These are phyloP conservation scores for Paracentrotus lividus DNA, from an alignment of 53 echinoderm and acorn worm species.

Conservation along the genomic window DNA sequence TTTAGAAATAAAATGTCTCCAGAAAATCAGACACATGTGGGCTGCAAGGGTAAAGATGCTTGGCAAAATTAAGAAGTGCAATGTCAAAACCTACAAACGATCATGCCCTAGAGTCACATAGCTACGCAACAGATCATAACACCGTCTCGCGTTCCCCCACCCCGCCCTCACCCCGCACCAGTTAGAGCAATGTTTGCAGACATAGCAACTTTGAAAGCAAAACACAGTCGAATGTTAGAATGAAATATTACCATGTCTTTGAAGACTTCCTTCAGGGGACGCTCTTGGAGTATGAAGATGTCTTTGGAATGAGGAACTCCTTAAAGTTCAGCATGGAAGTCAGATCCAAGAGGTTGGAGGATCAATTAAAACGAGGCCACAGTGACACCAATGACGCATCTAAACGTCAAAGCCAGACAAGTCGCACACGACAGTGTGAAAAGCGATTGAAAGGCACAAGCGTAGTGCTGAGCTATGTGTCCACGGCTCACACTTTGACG, in stretches of 20 bases:
- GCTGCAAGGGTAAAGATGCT: background rate
- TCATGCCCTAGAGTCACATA: background rate
- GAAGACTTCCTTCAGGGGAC: background rate
- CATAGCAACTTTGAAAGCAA: background rate
- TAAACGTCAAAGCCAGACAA: background rate
- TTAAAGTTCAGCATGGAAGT: background rate
- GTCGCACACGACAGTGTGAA: conserved; percentile 18
- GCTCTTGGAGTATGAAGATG: background rate
- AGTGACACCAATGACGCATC: background rate
- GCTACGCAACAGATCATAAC: conserved; percentile 20
- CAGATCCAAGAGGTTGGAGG: background rate
- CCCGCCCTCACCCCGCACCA: background rate
- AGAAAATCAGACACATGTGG: background rate
- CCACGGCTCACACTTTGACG: conserved; percentile 5
- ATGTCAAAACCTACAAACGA: conserved; percentile 8
- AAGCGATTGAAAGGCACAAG: conserved; percentile 18
- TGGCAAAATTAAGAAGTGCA: background rate
- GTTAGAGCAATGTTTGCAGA: background rate
- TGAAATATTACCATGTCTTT: conserved; percentile 13
- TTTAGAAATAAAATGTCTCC: background rate
- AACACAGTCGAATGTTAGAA: background rate
- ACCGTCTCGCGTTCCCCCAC: background rate
- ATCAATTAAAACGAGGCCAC: background rate
- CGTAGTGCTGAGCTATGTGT: background rate
- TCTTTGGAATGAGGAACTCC: background rate